A percentile compares a stretch with the other conserved stretches of the same genome.
Evolutionary conservation across 2,888 invertebrate genomes (phyloP).

Genomic region (Pollenia angustigena): DNA sequence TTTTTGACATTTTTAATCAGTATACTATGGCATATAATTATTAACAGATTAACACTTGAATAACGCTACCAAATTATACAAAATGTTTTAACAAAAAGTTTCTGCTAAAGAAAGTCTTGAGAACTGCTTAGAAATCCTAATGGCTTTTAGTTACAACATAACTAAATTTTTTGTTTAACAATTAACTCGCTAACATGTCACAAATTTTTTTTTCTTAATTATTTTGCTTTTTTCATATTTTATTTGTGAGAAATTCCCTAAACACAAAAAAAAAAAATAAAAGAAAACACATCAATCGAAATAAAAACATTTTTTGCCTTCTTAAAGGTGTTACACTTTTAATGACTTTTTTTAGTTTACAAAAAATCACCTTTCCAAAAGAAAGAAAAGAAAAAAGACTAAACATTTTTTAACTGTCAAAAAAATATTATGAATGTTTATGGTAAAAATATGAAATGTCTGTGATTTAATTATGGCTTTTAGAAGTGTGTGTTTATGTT

Average conservation of each 20-base stretch:
- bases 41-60: constrained; percentile 1
- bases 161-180: background rate
- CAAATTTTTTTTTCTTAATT: constrained; percentile 22
- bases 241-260: constrained; percentile 25
- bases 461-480: constrained; percentile 28
- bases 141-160: background rate
- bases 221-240: background rate
- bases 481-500: constrained; percentile 8
- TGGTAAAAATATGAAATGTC: constrained; percentile 12
- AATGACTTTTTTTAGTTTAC: constrained; percentile 38
- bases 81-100: no score
- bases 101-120: constrained; percentile 7
- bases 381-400: background rate
- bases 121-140: constrained; percentile 4
- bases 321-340: constrained; percentile 63
- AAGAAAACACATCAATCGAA: background rate
- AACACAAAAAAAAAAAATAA: background rate
- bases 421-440: constrained; percentile 20
- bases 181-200: constrained; percentile 2
- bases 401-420: constrained; percentile 23
- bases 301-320: background rate
- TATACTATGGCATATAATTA: no score
- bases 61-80: background rate
- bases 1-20: no score
- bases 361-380: constrained; percentile 24